These are phyloP conservation scores for Hydractinia symbiolongicarpus DNA, from an alignment of 30 jellyfish, hydroid and myxozoan species.

Conservation along the genomic window DNA sequence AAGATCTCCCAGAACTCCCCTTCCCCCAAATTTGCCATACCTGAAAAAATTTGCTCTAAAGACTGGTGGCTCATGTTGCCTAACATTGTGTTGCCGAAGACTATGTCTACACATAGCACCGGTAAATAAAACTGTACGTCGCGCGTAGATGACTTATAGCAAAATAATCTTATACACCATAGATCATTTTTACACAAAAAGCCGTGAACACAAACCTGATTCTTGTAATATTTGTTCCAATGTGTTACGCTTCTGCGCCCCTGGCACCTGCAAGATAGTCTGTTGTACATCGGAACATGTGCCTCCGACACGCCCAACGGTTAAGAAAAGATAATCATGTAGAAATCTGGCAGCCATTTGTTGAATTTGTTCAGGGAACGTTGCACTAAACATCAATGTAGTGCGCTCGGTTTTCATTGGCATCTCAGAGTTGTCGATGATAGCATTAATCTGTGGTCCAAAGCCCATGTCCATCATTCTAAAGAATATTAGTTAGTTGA, in stretches of 20 bases:
- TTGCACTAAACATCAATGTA: constrained; percentile 96
- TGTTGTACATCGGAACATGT: constrained; percentile 85
- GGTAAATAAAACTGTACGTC: too few species aligned
- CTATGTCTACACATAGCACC: too few species aligned
- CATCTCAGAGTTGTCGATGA: constrained; percentile 62
- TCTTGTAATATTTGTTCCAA: constrained; percentile 56
- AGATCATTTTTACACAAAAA: too few species aligned
- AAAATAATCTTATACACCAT: too few species aligned
- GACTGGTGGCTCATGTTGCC: too few species aligned
- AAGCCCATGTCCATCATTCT: constrained; percentile 98
- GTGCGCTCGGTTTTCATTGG: constrained; percentile 70
- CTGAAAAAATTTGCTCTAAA: too few species aligned
- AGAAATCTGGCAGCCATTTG: constrained; percentile 84
- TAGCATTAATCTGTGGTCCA: constrained; percentile 64
- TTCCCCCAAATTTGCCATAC: too few species aligned
- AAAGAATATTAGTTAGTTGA: neutral
- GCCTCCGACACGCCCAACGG: constrained; percentile 99
- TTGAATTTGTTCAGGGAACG: constrained; percentile 95
- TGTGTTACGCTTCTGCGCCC: constrained; percentile 65
- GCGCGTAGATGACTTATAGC: too few species aligned
- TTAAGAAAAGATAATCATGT: constrained; percentile 72
- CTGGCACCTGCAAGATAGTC: constrained; percentile 55
- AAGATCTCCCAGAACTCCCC: too few species aligned
- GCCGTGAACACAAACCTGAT: constrained; percentile 44
- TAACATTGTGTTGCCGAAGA: too few species aligned